Percentiles rank a stretch among this genome's conserved stretches.
Conservation (phyloP, 1,140 invertebrate genomes). For the Heterodera carotae region DNA sequence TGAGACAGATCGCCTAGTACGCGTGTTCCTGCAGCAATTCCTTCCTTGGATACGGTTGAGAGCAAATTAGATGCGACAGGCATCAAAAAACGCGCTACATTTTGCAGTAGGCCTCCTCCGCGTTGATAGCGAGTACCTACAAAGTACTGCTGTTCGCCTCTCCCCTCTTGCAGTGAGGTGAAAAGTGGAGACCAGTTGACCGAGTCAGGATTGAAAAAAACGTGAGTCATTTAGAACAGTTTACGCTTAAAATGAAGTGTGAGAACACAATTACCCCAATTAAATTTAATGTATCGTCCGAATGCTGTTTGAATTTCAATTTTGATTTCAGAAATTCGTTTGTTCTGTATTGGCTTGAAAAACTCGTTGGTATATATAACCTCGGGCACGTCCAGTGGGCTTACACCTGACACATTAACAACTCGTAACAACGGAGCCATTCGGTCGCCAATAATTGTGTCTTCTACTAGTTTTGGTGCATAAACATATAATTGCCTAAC, state of each 20-base stretch:
- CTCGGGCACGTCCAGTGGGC: background rate
- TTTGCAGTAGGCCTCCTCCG: too few species aligned
- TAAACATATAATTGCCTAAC: background rate
- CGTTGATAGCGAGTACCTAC: constrained; percentile 7
- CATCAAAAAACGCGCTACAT: constrained; percentile 14
- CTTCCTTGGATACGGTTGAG: too few species aligned
- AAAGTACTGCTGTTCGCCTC: background rate
- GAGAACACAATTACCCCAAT: constrained; percentile 1
- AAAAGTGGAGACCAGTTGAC: constrained; percentile 20
- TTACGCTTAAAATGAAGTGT: constrained; percentile 15
- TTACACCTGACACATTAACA: background rate
- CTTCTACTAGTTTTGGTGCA: too few species aligned
- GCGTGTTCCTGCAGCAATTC: constrained; percentile 6
- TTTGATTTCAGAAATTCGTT: too few species aligned
- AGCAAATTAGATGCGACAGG: background rate
- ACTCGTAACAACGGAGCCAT: constrained; percentile 14
- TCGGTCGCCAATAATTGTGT: background rate
- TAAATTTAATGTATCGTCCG: constrained; percentile 9
- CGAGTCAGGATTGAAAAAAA: background rate
- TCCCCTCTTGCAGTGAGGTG: background rate
- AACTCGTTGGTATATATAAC: constrained; percentile 18
- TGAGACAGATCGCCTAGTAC: constrained; percentile 14
- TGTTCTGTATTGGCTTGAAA: background rate
- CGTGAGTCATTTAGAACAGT: constrained; percentile 20
- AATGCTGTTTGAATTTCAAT: too few species aligned